These are phyloP conservation scores for Eilema depressum DNA, from an alignment of 2,888 invertebrate genomes.

Conservation along the genomic window DNA sequence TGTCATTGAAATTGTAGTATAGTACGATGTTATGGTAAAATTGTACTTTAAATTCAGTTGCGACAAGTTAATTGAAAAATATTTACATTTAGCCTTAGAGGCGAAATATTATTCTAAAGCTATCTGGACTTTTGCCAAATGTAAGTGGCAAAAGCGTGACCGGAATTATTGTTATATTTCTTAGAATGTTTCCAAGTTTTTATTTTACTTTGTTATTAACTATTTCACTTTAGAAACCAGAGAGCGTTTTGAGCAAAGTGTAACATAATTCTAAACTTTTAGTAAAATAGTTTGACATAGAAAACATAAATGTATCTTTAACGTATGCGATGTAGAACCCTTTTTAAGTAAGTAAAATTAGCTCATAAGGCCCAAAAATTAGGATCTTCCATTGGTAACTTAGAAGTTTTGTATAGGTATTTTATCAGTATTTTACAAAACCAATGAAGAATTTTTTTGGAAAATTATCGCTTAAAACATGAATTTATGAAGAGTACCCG, in stretches of 20 bases:
- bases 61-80: slow-evolving; percentile 39
- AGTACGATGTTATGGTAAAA: background rate
- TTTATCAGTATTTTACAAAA: too few relatives aligned
- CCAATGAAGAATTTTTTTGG: too few relatives aligned
- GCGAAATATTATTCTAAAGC: slow-evolving; percentile 13
- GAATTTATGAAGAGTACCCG: too few relatives aligned
- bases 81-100: slow-evolving; percentile 35
- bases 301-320: too few relatives aligned
- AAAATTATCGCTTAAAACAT: too few relatives aligned
- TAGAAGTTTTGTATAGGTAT: too few relatives aligned
- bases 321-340: too few relatives aligned
- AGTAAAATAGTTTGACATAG: background rate
- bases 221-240: background rate
- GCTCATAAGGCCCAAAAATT: too few relatives aligned
- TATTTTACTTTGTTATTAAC: background rate
- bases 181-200: slow-evolving; percentile 9
- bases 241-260: background rate
- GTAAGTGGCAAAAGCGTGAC: slow-evolving; percentile 45
- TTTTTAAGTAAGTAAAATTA: too few relatives aligned
- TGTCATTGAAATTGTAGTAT: too few relatives aligned
- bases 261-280: background rate
- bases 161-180: slow-evolving; percentile 29
- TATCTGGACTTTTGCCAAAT: slow-evolving; percentile 39
- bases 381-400: too few relatives aligned
- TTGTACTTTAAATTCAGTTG: background rate